Evolutionary conservation across 2,113 vertebrate genomes (phyloP), one percentile per base, ranked within the genome.

Genomic region (Psettodes erumei): DNA sequence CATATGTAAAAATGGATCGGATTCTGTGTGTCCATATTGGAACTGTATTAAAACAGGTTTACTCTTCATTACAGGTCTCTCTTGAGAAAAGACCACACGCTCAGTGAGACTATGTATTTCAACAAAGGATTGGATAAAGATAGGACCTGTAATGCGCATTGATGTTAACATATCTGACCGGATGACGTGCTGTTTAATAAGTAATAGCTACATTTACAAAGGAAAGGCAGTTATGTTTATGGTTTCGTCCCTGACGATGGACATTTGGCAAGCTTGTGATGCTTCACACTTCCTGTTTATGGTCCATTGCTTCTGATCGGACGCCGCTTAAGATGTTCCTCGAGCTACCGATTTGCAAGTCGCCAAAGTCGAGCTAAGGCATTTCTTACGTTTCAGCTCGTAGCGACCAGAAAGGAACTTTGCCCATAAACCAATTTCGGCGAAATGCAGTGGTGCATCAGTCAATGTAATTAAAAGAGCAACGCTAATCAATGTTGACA

Each of bases 401-500:
- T 35, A 12, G 53, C 40, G 13, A 9, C 8, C 16, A 19, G 38
- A 2, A 42, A 42, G 5, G 18, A n/a, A 53, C 33, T 32, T 65
- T 9, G 8, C 54, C 45, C 33, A 40, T 16, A 67, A 19, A 13
- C 12, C 2, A 2, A 40, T n/a, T 23, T 23, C 6, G 19, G 43
- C n/a, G 12, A 43, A 53, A 64, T 45, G 19, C 25, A 64, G 11
- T 27, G 37, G 8, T 33, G 27, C 30, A 21, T 75, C 53, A 63
- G 19, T 45, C 15, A 8, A 13, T 35, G 19, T 76, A 63, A 71
- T 74, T 77, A 73, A 68, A 79, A 65, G 30, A 35, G 59, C 30
- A 54, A 61, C 23, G 12, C 19, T 73, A 60, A 75, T 71, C 30
- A 38, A 58, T 74, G 48, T 35, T 58, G 38, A 79, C 65, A 81